A percentile compares a stretch with the other conserved stretches of the same genome.
Evolutionary conservation across 2,888 invertebrate species (phyloP).

Genomic region (Eristalis arbustorum): DNA sequence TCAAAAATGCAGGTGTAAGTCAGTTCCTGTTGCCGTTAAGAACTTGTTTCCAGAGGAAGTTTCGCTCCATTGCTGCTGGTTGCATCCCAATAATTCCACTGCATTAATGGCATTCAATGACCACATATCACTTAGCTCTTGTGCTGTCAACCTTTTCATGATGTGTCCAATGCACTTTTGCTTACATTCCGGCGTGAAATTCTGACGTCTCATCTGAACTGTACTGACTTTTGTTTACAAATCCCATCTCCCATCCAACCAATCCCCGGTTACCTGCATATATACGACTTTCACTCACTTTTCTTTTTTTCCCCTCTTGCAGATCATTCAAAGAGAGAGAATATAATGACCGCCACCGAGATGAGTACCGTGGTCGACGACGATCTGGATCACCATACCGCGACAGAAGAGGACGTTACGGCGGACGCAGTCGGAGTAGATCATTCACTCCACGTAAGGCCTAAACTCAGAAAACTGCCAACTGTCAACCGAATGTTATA

Average conservation of each 20-base stretch:
- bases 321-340: constrained; percentile 72
- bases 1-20: no score
- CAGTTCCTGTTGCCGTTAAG: no score
- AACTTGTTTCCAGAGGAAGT: no score
- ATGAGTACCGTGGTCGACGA: constrained; percentile 70
- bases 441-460: constrained; percentile 76
- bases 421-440: constrained; percentile 75
- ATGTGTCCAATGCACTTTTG: no score
- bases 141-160: not conserved
- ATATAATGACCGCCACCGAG: constrained; percentile 72
- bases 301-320: constrained; percentile 15
- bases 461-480: not conserved
- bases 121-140: no score
- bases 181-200: not conserved
- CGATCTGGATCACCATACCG: constrained; percentile 73
- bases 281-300: not conserved
- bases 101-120: no score
- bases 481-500: not conserved
- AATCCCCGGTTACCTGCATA: no score
- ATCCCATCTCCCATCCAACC: no score
- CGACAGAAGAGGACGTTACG: constrained; percentile 72
- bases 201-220: not conserved
- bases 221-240: not conserved
- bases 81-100: no score
- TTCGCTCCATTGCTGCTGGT: no score